phyloP scores from a whole-genome alignment of 2,888 invertebrate genomes.

The Drosophila meridionalis region DNA sequence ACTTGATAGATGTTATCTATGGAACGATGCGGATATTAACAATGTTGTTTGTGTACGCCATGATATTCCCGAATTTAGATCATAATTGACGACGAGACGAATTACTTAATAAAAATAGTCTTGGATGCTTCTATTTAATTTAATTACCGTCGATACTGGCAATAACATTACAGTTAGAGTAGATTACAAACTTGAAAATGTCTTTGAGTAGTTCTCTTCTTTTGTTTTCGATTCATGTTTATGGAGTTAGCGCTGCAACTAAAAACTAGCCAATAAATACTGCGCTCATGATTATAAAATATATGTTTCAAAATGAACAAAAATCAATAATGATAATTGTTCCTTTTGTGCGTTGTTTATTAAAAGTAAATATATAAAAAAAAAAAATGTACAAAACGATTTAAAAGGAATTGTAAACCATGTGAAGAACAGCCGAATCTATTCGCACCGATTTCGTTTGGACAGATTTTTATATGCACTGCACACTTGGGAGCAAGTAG shows the following conservation, averaged over 20 bases:
- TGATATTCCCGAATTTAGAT: slow-evolving; percentile 24
- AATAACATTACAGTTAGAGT: slow-evolving; percentile 72
- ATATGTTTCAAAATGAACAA: slow-evolving; percentile 16
- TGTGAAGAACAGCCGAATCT: slow-evolving; percentile 35
- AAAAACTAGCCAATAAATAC: slow-evolving; percentile 61
- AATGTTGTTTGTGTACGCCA: background rate
- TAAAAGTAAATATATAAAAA: slow-evolving; percentile 23
- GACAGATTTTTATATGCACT: slow-evolving; percentile 41
- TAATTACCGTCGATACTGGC: slow-evolving; percentile 69
- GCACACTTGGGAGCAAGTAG: slow-evolving; percentile 41
- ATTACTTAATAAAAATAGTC: slow-evolving; percentile 22
- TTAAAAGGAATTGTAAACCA: slow-evolving; percentile 46
- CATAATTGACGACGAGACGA: slow-evolving; percentile 9
- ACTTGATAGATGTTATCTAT: slow-evolving; percentile 24
- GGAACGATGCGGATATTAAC: background rate
- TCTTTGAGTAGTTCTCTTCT: slow-evolving; percentile 24
- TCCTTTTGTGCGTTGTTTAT: slow-evolving; percentile 45
- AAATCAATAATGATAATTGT: slow-evolving; percentile 13
- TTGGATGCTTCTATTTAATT: slow-evolving; percentile 63
- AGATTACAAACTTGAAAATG: slow-evolving; percentile 63
- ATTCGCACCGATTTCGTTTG: slow-evolving; percentile 21
- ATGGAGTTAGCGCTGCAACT: slow-evolving; percentile 63
- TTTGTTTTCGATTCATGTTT: slow-evolving; percentile 22
- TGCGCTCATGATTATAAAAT: slow-evolving; percentile 30
- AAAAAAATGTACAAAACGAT: slow-evolving; percentile 57